Percentiles rank a stretch among this genome's conserved stretches.
Conservation (phyloP, 2,888 invertebrate species). For the Margaritifera margaritifera region DNA sequence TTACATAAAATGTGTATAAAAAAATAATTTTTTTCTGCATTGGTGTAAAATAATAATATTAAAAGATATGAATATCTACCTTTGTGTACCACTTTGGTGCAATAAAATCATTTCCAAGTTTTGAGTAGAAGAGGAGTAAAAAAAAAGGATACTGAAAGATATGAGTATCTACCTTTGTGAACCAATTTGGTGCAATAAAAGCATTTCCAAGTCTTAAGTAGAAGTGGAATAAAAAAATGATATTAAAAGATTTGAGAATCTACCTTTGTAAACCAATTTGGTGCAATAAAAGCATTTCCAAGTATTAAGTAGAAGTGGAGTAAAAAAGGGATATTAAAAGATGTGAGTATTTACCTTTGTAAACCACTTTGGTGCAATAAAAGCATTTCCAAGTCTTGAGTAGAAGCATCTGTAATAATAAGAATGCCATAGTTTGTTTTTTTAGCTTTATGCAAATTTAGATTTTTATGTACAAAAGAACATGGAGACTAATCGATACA, state of each 20-base stretch:
- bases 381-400: slow-evolving; percentile 68
- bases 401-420: slow-evolving; percentile 60
- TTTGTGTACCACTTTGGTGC: slow-evolving; percentile 67
- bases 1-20: background rate
- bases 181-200: slow-evolving; percentile 68
- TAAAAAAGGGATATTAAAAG: background rate
- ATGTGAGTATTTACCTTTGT: slow-evolving; percentile 46
- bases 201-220: slow-evolving; percentile 69
- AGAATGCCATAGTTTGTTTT: background rate
- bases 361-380: slow-evolving; percentile 68
- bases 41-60: background rate
- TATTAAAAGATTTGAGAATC: slow-evolving; percentile 3
- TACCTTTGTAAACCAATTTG: slow-evolving; percentile 66
- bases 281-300: slow-evolving; percentile 69
- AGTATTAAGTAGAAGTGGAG: slow-evolving; percentile 58
- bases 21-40: background rate
- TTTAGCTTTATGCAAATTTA: background rate
- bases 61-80: slow-evolving; percentile 31
- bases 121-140: slow-evolving; percentile 58
- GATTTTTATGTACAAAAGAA: background rate
- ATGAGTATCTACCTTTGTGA: slow-evolving; percentile 53
- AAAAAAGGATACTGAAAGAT: background rate
- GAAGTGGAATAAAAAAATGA: slow-evolving; percentile 32
- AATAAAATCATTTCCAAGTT: slow-evolving; percentile 69
- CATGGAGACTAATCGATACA: background rate